Base-by-base conservation (phyloP, 92 coral and sea anemone species). In the Scolanthus callimorphus region DNA sequence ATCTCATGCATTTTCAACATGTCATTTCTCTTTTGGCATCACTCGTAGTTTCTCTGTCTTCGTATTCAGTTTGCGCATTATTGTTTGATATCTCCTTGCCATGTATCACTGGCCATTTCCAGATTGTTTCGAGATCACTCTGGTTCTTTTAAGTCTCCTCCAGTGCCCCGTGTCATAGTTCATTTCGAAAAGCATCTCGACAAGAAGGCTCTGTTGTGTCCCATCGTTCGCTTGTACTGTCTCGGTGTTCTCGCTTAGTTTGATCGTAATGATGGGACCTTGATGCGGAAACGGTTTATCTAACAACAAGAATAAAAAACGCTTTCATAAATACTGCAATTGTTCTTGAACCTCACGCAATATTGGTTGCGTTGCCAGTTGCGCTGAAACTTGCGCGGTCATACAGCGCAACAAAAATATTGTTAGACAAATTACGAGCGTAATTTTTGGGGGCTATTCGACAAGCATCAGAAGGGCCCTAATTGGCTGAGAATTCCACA, bases 181-280 rank as follows among this genome's bases (percentile, higher is more conserved):
- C 99, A 94, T 94, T 49, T 94, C 99, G 74, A 94, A 94, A 29
- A 94, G 63, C 99, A 94, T 94, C 64, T 94, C 99, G 11, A 94
- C 99, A 20, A 94, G 78, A 17, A 83, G 83, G 3, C 86, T 88
- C 52, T 94, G 99, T 50, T 85, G 88, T 15, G 70, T 54, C 4
- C 85, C 86, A 49, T 84, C 91, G 1, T 90, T 22, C 3, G 73
- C 80, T n/a, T 62, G 73, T 0, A 78, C 92, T 0, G 65, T 73
- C 51, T 94, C 99, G 6, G 88, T 88, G 83, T 94, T 90, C 63
- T 94, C 99, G 55, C 99, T 94, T 27, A 94, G 70, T 62, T 94
- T 94, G 44, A 94, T 85, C 4, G 99, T 94, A 22, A 94, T 88
- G 24, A 94, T 87, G 4, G 96, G 83, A 12, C 99, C 99, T 67